Evolutionary conservation across 2,888 invertebrate species (phyloP).

Genomic region (Eupelmus urozonus): DNA sequence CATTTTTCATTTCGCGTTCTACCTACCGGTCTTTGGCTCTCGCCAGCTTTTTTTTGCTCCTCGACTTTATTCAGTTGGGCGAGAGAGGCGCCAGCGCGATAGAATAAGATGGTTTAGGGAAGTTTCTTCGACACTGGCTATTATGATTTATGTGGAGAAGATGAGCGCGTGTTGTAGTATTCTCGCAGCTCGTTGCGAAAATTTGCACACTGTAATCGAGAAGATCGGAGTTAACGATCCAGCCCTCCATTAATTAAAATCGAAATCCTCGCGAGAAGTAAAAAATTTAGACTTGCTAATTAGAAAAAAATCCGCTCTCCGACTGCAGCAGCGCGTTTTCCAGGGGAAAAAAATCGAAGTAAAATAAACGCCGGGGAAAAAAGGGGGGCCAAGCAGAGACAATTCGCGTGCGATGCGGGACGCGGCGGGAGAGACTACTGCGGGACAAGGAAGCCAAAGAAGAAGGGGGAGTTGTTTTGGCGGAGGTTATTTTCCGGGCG

Average conservation of each 20-base stretch:
- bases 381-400: background rate
- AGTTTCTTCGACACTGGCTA: too few species aligned
- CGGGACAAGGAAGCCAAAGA: conserved; percentile 2
- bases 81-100: background rate
- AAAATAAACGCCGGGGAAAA: conserved; percentile 15
- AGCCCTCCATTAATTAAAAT: too few species aligned
- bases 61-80: background rate
- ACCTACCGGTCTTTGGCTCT: background rate
- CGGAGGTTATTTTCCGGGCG: conserved; percentile 75
- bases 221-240: too few species aligned
- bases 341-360: conserved; percentile 20
- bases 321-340: background rate
- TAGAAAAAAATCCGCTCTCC: too few species aligned
- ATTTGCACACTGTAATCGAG: too few species aligned
- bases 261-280: too few species aligned
- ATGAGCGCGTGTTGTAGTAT: too few species aligned
- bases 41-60: background rate
- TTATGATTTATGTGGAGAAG: too few species aligned
- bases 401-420: conserved; percentile 6
- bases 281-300: too few species aligned
- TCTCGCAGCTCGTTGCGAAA: too few species aligned
- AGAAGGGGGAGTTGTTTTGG: conserved; percentile 68
- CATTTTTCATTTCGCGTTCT: background rate
- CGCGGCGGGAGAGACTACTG: background rate
- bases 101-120: too few species aligned